phyloP scores from a whole-genome alignment of 2,888 invertebrate species.

The Osedax frankpressi region DNA sequence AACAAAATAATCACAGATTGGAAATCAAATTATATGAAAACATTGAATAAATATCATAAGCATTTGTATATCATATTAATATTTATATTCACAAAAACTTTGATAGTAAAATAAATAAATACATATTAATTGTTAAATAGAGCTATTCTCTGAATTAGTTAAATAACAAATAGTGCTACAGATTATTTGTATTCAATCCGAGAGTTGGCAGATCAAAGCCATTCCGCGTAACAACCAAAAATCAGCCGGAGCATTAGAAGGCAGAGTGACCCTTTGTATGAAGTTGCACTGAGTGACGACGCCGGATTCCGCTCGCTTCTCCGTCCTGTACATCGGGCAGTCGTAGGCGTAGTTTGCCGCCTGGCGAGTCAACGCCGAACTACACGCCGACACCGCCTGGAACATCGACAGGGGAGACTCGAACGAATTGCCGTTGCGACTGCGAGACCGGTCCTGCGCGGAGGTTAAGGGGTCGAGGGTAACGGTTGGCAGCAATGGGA shows the following conservation, averaged over 20 bases:
- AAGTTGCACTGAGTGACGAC: conserved; percentile 41
- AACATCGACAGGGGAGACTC: conserved; percentile 26
- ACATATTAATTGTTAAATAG: too few species aligned
- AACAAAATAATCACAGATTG: too few species aligned
- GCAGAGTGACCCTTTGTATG: conserved; percentile 40
- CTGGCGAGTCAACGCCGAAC: neutral
- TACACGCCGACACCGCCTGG: neutral
- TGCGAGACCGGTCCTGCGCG: conserved; percentile 14
- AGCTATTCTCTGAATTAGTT: too few species aligned
- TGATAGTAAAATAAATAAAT: too few species aligned
- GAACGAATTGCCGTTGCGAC: conserved; percentile 3
- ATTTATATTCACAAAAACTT: too few species aligned
- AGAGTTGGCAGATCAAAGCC: conserved; percentile 41
- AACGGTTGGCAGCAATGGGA: too few species aligned
- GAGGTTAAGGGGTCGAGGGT: too few species aligned
- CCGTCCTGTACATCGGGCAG: conserved; percentile 44
- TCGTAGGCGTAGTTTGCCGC: conserved; percentile 29
- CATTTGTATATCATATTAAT: too few species aligned
- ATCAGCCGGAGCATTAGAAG: conserved; percentile 32
- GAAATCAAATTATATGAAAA: too few species aligned
- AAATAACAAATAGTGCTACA: too few species aligned
- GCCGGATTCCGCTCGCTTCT: conserved; percentile 42
- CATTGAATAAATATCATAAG: too few species aligned
- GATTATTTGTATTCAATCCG: too few species aligned
- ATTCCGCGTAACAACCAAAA: conserved; percentile 44